These are phyloP conservation scores for Argyrosomus japonicus DNA, from an alignment of 2,113 vertebrate species.

Conservation along the genomic window DNA sequence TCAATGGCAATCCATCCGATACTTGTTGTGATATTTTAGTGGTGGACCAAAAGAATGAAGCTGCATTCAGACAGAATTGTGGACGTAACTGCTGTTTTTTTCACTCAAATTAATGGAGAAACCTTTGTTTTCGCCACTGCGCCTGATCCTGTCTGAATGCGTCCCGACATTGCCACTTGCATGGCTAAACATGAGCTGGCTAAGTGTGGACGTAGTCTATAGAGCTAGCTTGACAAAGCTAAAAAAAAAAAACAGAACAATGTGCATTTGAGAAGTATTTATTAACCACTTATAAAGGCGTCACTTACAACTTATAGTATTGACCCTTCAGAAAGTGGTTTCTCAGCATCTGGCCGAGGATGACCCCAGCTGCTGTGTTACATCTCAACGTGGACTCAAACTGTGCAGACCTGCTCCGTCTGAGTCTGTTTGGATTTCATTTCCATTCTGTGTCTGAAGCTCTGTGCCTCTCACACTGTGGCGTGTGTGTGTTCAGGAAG, in stretches of 20 bases:
- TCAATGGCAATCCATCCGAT: not conserved
- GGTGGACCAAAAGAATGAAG: not conserved
- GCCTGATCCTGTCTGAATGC: too few species aligned
- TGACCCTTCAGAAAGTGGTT: not conserved
- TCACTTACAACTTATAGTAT: not conserved
- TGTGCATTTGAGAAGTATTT: not conserved
- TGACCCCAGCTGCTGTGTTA: not conserved
- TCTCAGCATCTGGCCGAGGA: not conserved
- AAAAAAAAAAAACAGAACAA: too few species aligned
- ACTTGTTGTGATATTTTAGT: not conserved
- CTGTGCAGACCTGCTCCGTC: not conserved
- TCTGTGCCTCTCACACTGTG: not conserved
- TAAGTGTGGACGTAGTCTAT: not conserved
- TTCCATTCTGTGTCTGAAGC: slow-evolving; percentile 1
- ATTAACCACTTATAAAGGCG: not conserved
- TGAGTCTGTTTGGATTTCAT: not conserved
- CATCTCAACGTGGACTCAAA: not conserved
- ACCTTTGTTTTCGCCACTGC: too few species aligned
- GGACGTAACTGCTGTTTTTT: too few species aligned
- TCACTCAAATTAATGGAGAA: too few species aligned
- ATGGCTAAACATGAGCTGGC: not conserved
- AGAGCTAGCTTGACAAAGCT: too few species aligned
- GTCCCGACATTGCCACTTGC: not conserved
- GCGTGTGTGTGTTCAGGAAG: not conserved
- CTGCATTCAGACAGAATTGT: too few species aligned